These are phyloP conservation scores for Spodoptera litura DNA, from an alignment of 1,140 invertebrate genomes.

Conservation along the genomic window DNA sequence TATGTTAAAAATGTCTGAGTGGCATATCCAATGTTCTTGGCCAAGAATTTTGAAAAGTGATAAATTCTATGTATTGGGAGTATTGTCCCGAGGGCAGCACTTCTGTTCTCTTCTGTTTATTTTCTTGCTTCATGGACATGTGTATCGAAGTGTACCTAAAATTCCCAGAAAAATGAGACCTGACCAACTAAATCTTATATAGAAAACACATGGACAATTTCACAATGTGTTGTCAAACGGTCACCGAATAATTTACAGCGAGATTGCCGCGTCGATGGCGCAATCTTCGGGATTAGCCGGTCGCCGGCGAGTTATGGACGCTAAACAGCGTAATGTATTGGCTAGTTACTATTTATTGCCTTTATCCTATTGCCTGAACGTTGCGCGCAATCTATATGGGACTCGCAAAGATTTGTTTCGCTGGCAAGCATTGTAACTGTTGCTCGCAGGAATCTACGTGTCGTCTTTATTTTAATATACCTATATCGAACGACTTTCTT, in stretches of 20 bases:
- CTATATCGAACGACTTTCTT: no score
- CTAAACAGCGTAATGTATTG: constrained; percentile 31
- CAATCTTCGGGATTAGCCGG: constrained; percentile 45
- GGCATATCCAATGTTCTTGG: no score
- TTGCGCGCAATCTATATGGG: constrained; percentile 22
- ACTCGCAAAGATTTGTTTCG: constrained; percentile 16
- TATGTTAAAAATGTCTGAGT: no score
- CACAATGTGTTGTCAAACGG: constrained; percentile 21
- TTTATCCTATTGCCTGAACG: constrained; percentile 26
- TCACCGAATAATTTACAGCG: constrained; percentile 35
- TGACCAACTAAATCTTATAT: constrained; percentile 6
- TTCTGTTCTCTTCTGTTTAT: no score
- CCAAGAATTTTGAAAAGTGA: no score
- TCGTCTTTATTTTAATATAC: constrained; percentile 1
- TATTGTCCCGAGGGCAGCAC: no score
- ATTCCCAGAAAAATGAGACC: not conserved
- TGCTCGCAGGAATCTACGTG: not conserved
- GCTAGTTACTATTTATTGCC: constrained; percentile 41
- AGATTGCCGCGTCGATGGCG: constrained; percentile 41
- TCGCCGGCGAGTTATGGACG: constrained; percentile 37
- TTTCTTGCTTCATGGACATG: no score
- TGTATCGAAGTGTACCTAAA: not conserved
- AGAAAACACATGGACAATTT: constrained; percentile 24
- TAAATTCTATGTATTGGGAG: no score
- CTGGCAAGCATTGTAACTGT: constrained; percentile 32